Conservation (phyloP, 2,797 vertebrate genomes). For the Taenioides sp. region DNA sequence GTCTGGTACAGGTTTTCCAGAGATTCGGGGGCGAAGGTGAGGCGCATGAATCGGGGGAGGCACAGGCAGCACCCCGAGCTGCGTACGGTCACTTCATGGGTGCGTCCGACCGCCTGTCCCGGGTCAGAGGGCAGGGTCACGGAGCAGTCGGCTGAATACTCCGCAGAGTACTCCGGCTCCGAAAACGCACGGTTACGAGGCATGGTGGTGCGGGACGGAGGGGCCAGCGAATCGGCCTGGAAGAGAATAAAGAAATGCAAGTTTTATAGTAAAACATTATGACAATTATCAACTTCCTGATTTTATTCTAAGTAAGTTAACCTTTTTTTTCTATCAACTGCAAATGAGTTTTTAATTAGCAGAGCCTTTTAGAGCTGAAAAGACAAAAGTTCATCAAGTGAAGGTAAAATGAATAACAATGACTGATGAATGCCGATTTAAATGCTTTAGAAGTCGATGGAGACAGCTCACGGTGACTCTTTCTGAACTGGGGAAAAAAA, state of each 20-base stretch:
- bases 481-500: too few relatives aligned
- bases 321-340: too few relatives aligned
- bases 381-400: neutral
- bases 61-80: conserved; percentile 90
- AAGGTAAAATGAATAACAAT: neutral
- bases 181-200: conserved; percentile 88
- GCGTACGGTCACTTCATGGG: conserved; percentile 89
- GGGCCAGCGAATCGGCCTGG: neutral
- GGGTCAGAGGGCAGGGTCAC: conserved; percentile 93
- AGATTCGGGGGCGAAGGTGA: conserved; percentile 90
- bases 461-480: too few relatives aligned
- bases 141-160: conserved; percentile 91
- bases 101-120: conserved; percentile 82
- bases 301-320: too few relatives aligned
- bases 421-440: too few relatives aligned
- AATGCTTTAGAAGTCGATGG: too few relatives aligned
- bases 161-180: conserved; percentile 90
- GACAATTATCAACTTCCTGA: too few relatives aligned
- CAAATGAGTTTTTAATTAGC: too few relatives aligned
- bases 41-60: conserved; percentile 87
- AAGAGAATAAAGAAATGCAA: neutral
- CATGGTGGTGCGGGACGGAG: conserved; percentile 67
- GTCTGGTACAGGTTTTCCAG: conserved; percentile 97
- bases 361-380: too few relatives aligned
- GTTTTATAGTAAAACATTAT: too few relatives aligned